Percentiles rank a stretch among this genome's conserved stretches.
Conservation (phyloP, 2,113 vertebrate genomes). For the Scalopus aquaticus region DNA sequence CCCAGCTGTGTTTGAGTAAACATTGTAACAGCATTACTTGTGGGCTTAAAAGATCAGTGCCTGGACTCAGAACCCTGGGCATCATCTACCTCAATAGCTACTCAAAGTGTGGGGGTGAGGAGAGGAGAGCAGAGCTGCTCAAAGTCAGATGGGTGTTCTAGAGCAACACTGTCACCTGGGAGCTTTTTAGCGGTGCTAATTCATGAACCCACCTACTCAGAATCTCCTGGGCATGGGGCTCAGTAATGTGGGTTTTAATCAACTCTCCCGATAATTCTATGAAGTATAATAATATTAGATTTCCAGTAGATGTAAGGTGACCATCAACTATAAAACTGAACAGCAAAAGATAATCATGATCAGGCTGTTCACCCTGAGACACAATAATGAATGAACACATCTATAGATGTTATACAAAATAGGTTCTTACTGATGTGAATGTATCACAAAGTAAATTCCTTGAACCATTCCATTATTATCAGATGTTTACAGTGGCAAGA, state of each 20-base stretch:
- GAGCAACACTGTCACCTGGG: background rate
- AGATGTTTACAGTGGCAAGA: constrained; percentile 20
- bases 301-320: background rate
- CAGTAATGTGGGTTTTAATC: background rate
- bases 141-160: rapidly evolving
- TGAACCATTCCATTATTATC: constrained; percentile 11
- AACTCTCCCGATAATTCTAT: background rate
- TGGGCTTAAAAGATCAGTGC: background rate
- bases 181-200: background rate
- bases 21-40: background rate
- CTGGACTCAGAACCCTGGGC: background rate
- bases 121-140: background rate
- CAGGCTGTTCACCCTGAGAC: background rate
- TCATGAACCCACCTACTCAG: background rate
- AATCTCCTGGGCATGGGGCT: background rate
- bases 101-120: no score
- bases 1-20: background rate
- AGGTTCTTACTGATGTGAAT: background rate
- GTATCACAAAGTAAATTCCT: constrained; percentile 7
- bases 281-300: background rate
- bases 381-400: background rate
- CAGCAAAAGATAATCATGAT: background rate
- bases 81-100: background rate
- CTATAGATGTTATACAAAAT: background rate
- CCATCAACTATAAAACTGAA: background rate